phyloP scores from a whole-genome alignment of 1,140 invertebrate species.

The Drosophila sp. region DNA sequence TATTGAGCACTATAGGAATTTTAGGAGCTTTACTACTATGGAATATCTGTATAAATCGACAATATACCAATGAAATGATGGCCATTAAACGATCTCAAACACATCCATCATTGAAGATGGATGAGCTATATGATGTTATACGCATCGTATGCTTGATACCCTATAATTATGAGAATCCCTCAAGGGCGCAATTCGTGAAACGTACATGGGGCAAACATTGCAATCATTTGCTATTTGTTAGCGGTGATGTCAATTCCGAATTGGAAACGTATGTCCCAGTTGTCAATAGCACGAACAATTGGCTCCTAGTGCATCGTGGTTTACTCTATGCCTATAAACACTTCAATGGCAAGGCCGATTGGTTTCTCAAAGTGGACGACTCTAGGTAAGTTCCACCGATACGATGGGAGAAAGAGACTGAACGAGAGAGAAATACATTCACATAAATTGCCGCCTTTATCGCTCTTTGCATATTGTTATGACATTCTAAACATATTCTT shows the following conservation, averaged over 20 bases:
- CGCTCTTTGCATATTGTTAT: constrained; percentile 66
- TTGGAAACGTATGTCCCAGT: constrained; percentile 46
- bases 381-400: constrained; percentile 39
- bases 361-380: constrained; percentile 51
- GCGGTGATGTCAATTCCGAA: constrained; percentile 33
- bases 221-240: constrained; percentile 47
- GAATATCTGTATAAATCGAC: neutral
- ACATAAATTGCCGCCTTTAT: constrained; percentile 67
- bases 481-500: constrained; percentile 55
- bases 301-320: constrained; percentile 38
- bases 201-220: constrained; percentile 52
- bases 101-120: neutral
- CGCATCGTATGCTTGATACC: constrained; percentile 47
- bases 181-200: constrained; percentile 37
- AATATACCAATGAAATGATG: neutral
- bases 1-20: constrained; percentile 27
- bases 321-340: constrained; percentile 35
- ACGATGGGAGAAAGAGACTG: neutral
- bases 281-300: constrained; percentile 40
- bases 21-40: constrained; percentile 12
- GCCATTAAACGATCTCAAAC: too few species aligned
- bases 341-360: constrained; percentile 34
- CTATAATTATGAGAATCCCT: constrained; percentile 28
- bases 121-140: constrained; percentile 32
- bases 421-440: neutral